Base-by-base conservation (phyloP, 2,797 vertebrate species). In the Hephaestus fuliginosus region DNA sequence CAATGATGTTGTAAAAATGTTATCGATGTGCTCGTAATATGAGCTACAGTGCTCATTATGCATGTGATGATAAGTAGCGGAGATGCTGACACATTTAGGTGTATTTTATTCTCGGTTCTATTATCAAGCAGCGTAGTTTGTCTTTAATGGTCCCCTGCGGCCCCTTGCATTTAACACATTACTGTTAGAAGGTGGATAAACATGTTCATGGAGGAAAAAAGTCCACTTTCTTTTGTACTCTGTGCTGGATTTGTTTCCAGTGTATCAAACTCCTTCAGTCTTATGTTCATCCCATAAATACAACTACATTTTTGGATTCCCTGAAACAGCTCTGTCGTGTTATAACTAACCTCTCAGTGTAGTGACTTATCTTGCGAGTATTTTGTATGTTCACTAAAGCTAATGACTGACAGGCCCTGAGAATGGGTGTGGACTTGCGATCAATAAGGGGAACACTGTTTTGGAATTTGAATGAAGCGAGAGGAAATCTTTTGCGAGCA, bases 71-170 rank as follows among this genome's bases (percentile, higher is more conserved):
- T 91, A 91, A 88, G 82, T 85, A 80, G 82, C 55, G 3, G 4
- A 74, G 70, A 77, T 78, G 74, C 83, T 91, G 89, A 91, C 90
- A 88, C 80, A 77, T 94, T 92, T 86, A 90, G 86, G 83, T 89
- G 83, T 81, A 43, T 88, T 93, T 93, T 86, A 89, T 86, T 83
- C 10, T 60, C 15, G 7, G 28, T 79, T 86, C 77, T 83, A 84
- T 89, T 87, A 86, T 85, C 82, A 88, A 77, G 83, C 61, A 76
- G 82, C 18, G 39, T 78, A 80, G 60, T 72, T 88, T 84, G 71
- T 85, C 63, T 82, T 81, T 84, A 84, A 90, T 81, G 67, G 74
- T 83, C 74, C 90, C 86, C 76, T 1, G 52, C 5, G 63, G 81
- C 65, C 66, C 10, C 46, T 41, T 58, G 80, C 70, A 41, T 87